Conservation (phyloP, 2,113 vertebrate species). For the Isichthys henryi region DNA sequence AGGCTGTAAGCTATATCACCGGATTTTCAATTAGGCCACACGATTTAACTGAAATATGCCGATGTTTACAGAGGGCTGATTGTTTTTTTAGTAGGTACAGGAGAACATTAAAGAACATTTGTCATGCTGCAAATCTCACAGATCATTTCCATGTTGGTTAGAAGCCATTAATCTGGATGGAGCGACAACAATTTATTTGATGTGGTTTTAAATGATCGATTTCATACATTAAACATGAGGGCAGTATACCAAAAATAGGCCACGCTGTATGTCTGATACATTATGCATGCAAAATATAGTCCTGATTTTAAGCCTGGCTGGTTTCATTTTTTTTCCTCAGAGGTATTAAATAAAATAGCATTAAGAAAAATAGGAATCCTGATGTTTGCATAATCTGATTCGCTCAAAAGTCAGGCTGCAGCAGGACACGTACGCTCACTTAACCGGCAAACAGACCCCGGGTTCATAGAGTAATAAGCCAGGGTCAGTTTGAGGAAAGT, state of each 20-base stretch:
- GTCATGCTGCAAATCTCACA: not conserved
- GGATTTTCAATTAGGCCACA: not conserved
- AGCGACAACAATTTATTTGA: conserved; percentile 1
- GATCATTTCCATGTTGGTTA: conserved; percentile 1
- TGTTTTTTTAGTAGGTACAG: not conserved
- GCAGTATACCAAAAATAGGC: not conserved
- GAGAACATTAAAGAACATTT: not conserved
- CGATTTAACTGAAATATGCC: not conserved
- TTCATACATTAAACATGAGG: conserved; percentile 15
- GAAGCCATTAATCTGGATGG: not conserved
- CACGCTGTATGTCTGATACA: not conserved
- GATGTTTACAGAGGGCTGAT: not conserved
- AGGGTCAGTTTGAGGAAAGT: not conserved
- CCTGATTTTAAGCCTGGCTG: conserved; percentile 1
- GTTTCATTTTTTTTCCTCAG: not conserved
- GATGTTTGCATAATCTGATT: not conserved
- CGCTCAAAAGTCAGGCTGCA: not conserved
- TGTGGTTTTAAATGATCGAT: conserved; percentile 5
- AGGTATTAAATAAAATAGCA: conserved; percentile 7
- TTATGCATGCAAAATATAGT: not conserved
- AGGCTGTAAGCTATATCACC: not conserved
- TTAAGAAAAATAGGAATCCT: conserved; percentile 6
- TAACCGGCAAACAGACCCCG: not conserved
- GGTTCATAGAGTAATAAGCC: not conserved
- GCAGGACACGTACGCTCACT: not conserved